Percentiles rank a stretch among this genome's conserved stretches.
These are phyloP conservation scores for Dryobotodes eremita DNA, from an alignment of 2,888 invertebrate species.

Conservation along the genomic window DNA sequence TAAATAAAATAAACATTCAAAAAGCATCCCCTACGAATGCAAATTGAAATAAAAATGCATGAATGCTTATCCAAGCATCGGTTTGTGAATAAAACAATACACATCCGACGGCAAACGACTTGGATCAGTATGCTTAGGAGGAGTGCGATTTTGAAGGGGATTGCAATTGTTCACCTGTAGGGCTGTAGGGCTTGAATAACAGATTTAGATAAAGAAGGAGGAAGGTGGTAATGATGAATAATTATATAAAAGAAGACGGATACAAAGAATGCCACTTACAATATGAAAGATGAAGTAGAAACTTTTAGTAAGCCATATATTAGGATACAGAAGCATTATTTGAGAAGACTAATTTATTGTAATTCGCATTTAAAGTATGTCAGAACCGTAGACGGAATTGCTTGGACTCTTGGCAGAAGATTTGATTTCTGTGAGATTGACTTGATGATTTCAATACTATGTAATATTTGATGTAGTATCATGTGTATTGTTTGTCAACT, in stretches of 20 bases:
- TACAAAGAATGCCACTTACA: not conserved
- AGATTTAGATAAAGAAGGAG: not conserved
- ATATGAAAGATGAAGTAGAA: not conserved
- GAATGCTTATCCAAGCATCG: slow-evolving; percentile 75
- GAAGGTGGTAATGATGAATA: not conserved
- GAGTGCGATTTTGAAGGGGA: slow-evolving; percentile 52
- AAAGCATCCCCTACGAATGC: slow-evolving; percentile 71
- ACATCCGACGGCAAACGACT: slow-evolving; percentile 66
- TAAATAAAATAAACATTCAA: slow-evolving; percentile 68
- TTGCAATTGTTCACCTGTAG: slow-evolving; percentile 38
- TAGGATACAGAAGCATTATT: not conserved
- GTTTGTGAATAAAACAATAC: slow-evolving; percentile 81
- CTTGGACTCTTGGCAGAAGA: slow-evolving; percentile 48
- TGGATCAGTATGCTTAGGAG: slow-evolving; percentile 59
- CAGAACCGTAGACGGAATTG: slow-evolving; percentile 36
- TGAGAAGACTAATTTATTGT: slow-evolving; percentile 5
- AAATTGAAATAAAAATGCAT: slow-evolving; percentile 84
- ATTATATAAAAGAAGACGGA: not conserved
- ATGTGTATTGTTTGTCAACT: not conserved
- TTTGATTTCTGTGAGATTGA: slow-evolving; percentile 36
- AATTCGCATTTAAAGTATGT: slow-evolving; percentile 25
- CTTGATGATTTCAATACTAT: slow-evolving; percentile 42
- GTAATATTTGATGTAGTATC: slow-evolving; percentile 9
- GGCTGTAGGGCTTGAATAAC: slow-evolving; percentile 3
- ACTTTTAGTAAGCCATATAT: not conserved